Base-by-base conservation (phyloP, 1,140 invertebrate genomes). In the Argopecten irradians region DNA sequence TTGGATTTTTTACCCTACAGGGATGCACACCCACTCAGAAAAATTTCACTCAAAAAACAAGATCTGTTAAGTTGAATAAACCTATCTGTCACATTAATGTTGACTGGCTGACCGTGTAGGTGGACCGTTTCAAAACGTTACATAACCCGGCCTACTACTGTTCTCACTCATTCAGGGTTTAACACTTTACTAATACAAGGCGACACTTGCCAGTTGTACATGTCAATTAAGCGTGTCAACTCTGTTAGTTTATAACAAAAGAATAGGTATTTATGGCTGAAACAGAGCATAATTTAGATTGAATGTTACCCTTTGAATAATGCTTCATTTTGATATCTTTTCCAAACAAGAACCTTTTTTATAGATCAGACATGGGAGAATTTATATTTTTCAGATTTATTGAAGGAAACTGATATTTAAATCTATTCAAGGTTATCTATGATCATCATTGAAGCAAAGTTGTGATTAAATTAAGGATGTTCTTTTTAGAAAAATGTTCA, bases 191-290 rank as follows among this genome's bases (percentile, higher is more conserved):
- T 28, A 71, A 71, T 71, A 11, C 55, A n/a, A 28, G n/a, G n/a
- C 28, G 55, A 71, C 55, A 71, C 28, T 71, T n/a, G 28, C 22
- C 55, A 28, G 55, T 28, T 71, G 5, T n/a, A 71, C 28, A 2
- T 71, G 55, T 71, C 55, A 71, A 71, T 71, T 71, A 16, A 71
- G 55, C 22, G 28, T 71, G 55, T 71, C 55, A 71, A 71, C 55
- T 71, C 5, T 71, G 55, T 71, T 71, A 28, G 55, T 71, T 71
- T 71, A 71, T 71, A 71, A 71, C 55, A 71, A 71, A 71, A 71
- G 55, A n/a, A 71, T 28, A 71, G 55, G 55, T 71, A n/a, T 1
- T 71, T n/a, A 71, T 71, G 55, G 1, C 5, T 0, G 2, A 28
- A 71, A 71, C 55, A 16, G 14, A 2, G 43, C 22, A 55, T 55